phyloP scores from a whole-genome alignment of 2,888 invertebrate genomes.

The Pollenia griseotomentosa region DNA sequence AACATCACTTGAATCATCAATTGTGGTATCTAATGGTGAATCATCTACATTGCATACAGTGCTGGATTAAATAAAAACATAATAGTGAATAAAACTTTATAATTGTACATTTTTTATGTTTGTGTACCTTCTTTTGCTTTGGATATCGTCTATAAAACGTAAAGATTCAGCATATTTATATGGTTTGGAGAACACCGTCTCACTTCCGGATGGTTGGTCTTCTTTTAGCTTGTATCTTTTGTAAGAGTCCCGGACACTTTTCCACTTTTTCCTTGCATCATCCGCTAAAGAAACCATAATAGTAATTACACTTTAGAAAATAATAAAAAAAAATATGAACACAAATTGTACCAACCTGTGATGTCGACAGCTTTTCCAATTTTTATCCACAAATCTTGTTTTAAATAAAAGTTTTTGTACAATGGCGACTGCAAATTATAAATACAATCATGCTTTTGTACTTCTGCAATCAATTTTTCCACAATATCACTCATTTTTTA shows the following conservation, averaged over 20 bases:
- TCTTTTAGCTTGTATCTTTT: neutral
- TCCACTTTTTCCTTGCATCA: too few relatives aligned
- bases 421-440: conserved; percentile 4
- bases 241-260: neutral
- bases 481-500: conserved; percentile 6
- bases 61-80: conserved; percentile 16
- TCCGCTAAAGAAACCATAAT: too few relatives aligned
- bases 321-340: too few relatives aligned
- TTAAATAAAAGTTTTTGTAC: neutral
- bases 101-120: too few relatives aligned
- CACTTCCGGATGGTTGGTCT: neutral
- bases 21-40: neutral
- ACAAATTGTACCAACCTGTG: too few relatives aligned
- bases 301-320: too few relatives aligned
- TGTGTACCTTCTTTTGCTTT: conserved; percentile 14
- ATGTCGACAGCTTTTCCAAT: neutral
- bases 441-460: conserved; percentile 7
- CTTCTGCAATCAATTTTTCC: conserved; percentile 13
- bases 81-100: neutral
- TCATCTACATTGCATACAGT: conserved; percentile 11
- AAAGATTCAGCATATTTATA: neutral
- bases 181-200: neutral
- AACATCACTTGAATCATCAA: conserved; percentile 17
- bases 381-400: conserved; percentile 8
- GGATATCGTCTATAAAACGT: conserved; percentile 31